Percentiles rank a stretch among this genome's conserved stretches.
phyloP scores from a whole-genome alignment of 2,113 vertebrate genomes.

The Seriola dumerili region DNA sequence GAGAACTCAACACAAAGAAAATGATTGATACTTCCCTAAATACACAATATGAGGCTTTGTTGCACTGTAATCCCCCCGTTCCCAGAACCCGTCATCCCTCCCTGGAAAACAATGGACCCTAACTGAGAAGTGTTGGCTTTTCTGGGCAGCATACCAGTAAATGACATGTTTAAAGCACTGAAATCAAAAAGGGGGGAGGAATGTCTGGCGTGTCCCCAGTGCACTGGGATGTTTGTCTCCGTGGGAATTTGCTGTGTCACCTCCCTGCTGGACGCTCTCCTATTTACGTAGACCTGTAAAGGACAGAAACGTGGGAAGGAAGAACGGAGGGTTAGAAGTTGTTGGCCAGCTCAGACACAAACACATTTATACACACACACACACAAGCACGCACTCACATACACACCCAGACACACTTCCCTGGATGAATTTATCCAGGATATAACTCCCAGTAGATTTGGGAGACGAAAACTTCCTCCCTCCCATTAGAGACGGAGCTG shows the following conservation, averaged over 20 bases:
- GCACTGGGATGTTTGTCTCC: conserved; percentile 47
- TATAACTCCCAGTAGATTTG: conserved; percentile 39
- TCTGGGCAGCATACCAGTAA: conserved; percentile 69
- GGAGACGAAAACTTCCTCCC: conserved; percentile 40
- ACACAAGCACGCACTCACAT: neutral
- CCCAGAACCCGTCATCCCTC: conserved; percentile 41
- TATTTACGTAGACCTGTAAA: conserved; percentile 86
- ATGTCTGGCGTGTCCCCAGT: conserved; percentile 44
- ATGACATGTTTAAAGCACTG: conserved; percentile 67
- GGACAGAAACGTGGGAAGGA: conserved; percentile 50
- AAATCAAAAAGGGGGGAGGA: conserved; percentile 60
- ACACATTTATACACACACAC: neutral
- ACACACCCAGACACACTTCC: conserved; percentile 13
- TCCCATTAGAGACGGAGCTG: conserved; percentile 71
- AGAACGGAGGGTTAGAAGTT: conserved; percentile 33
- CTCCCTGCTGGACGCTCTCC: conserved; percentile 47
- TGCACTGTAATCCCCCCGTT: conserved; percentile 43
- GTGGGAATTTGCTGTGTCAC: conserved; percentile 65
- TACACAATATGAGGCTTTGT: conserved; percentile 62
- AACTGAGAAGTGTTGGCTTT: conserved; percentile 62
- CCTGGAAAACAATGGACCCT: conserved; percentile 61
- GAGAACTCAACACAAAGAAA: conserved; percentile 52
- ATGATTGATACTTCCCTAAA: conserved; percentile 49
- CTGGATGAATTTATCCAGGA: conserved; percentile 35
- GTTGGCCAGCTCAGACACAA: neutral